Evolutionary conservation across 2,113 vertebrate species (phyloP).

Genomic region (Calidris pygmaea): DNA sequence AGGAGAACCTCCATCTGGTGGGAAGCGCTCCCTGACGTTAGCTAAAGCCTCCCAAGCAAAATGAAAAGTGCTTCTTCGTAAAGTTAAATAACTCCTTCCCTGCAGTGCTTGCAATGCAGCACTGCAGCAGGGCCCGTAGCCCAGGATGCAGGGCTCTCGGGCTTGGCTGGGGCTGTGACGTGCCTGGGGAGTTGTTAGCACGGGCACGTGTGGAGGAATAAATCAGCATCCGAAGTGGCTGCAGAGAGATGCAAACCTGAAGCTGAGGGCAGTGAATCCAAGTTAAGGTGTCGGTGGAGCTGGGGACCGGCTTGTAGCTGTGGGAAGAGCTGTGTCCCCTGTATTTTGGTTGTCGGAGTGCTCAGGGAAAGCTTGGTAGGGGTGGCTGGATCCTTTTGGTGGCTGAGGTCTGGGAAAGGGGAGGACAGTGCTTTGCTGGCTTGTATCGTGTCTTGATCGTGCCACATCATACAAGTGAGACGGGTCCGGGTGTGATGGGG

Average conservation of each 20-base stretch:
- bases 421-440: neutral
- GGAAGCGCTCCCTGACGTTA: neutral
- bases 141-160: slow-evolving; percentile 45
- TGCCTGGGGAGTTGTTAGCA: slow-evolving; percentile 42
- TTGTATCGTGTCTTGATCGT: rapidly evolving
- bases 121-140: slow-evolving; percentile 61
- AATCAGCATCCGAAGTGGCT: neutral
- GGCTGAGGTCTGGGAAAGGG: neutral
- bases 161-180: slow-evolving; percentile 35
- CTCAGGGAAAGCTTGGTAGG: neutral
- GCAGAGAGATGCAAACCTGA: neutral
- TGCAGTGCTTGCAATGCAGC: slow-evolving; percentile 57
- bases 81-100: slow-evolving; percentile 49
- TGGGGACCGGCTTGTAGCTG: rapidly evolving
- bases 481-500: neutral
- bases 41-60: neutral
- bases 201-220: neutral
- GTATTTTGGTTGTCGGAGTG: neutral
- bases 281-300: neutral
- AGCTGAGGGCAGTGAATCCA: neutral
- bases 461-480: rapidly evolving
- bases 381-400: neutral
- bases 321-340: neutral
- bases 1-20: neutral
- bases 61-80: neutral